A percentile compares a stretch with the other conserved stretches of the same genome.
phyloP scores from a whole-genome alignment of 2,888 invertebrate genomes.

The Pardosa pseudoannulata region DNA sequence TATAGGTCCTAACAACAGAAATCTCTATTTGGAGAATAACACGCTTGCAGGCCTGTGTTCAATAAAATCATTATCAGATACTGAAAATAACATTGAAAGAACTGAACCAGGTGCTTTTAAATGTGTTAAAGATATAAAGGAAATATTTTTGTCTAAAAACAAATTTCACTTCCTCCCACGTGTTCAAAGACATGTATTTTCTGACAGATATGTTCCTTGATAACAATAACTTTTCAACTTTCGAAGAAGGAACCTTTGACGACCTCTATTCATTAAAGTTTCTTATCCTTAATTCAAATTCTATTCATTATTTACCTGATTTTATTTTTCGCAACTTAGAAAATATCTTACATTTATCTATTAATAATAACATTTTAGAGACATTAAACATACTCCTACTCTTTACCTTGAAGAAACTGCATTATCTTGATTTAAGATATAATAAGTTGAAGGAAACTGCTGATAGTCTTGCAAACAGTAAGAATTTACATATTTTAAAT shows the following conservation, averaged over 20 bases:
- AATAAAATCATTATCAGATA: not conserved
- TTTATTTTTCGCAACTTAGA: not conserved
- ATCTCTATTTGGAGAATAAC: not conserved
- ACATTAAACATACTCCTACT: not conserved
- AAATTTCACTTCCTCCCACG: not conserved
- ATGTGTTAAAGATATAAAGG: not conserved
- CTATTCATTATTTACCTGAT: not conserved
- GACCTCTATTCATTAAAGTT: not conserved
- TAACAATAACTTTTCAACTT: not conserved
- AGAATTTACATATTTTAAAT: too few relatives aligned
- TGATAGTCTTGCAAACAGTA: too few relatives aligned
- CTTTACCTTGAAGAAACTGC: not conserved
- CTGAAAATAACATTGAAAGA: not conserved
- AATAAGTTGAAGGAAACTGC: too few relatives aligned
- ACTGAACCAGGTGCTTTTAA: not conserved
- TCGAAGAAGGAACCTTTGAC: not conserved
- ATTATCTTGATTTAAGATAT: too few relatives aligned
- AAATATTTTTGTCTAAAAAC: not conserved
- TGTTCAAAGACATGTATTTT: not conserved
- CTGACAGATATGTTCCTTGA: not conserved
- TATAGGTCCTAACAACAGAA: not conserved
- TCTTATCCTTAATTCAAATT: not conserved
- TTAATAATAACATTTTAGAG: not conserved
- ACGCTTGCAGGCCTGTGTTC: not conserved
- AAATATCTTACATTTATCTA: not conserved